These are phyloP conservation scores for Cryptus armator DNA, from an alignment of 2,888 invertebrate genomes.

Conservation along the genomic window DNA sequence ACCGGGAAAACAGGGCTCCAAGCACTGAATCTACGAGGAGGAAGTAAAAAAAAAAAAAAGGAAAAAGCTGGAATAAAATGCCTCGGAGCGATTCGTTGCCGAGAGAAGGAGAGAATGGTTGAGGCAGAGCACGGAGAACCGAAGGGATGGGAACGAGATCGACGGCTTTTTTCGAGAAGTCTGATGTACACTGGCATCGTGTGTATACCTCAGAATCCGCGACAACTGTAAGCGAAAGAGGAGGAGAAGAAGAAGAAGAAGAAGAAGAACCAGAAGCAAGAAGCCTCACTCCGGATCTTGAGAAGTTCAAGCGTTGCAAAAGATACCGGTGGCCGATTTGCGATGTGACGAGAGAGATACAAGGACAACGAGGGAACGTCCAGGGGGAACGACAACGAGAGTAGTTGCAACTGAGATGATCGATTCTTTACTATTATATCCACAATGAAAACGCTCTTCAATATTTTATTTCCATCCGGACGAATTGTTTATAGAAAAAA, in stretches of 20 bases:
- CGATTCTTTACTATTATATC: slow-evolving; percentile 22
- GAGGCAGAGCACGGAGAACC: slow-evolving; percentile 25
- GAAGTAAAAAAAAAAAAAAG: slow-evolving; percentile 38
- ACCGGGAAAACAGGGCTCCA: slow-evolving; percentile 50
- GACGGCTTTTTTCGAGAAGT: slow-evolving; percentile 50
- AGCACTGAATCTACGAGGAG: slow-evolving; percentile 30
- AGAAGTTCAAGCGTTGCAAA: slow-evolving; percentile 49
- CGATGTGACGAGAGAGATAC: slow-evolving; percentile 36
- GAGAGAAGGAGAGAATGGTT: slow-evolving; percentile 25
- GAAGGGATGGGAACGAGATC: slow-evolving; percentile 45
- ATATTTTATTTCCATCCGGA: neutral
- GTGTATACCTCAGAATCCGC: slow-evolving; percentile 21
- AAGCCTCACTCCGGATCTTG: slow-evolving; percentile 17
- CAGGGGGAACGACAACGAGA: neutral
- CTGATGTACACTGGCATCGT: slow-evolving; percentile 8
- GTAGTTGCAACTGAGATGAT: slow-evolving; percentile 20
- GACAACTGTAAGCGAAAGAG: slow-evolving; percentile 21
- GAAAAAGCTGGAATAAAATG: slow-evolving; percentile 53
- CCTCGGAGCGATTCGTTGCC: slow-evolving; percentile 54
- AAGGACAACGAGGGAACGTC: slow-evolving; percentile 3
- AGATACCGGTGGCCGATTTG: slow-evolving; percentile 48
- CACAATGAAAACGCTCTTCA: slow-evolving; percentile 10
- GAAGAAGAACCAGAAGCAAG: slow-evolving; percentile 5
- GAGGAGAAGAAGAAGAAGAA: neutral
- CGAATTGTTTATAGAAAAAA: neutral